Percentiles rank a stretch among this genome's conserved stretches.
These are phyloP conservation scores for Echiichthys vipera DNA, from an alignment of 2,797 vertebrate species.

Conservation along the genomic window DNA sequence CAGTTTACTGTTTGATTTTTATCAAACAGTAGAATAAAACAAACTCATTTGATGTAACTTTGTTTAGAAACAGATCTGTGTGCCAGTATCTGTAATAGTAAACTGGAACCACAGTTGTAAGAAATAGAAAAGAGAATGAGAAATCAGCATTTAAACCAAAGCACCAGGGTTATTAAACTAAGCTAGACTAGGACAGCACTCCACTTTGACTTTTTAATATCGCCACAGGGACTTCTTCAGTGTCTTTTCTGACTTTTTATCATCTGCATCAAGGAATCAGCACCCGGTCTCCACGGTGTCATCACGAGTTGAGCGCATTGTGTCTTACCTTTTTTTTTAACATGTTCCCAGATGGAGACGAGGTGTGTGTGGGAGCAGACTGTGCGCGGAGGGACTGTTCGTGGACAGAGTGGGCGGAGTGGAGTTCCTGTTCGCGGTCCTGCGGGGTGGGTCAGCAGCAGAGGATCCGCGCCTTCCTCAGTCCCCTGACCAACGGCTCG, in stretches of 20 bases:
- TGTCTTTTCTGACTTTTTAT: too few species aligned
- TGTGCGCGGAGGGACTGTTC: constrained; percentile 87
- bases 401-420: constrained; percentile 88
- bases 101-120: background rate
- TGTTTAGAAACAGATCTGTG: background rate
- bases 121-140: background rate
- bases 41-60: background rate
- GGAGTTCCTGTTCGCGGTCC: constrained; percentile 88
- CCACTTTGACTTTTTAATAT: too few species aligned
- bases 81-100: too few species aligned
- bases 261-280: too few species aligned
- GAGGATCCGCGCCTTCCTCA: constrained; percentile 86
- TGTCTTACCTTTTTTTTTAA: background rate
- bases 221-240: too few species aligned
- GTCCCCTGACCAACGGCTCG: constrained; percentile 78
- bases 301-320: too few species aligned
- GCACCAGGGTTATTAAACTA: background rate
- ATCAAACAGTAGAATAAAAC: background rate
- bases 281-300: too few species aligned
- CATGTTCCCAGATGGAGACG: constrained; percentile 63
- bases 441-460: constrained; percentile 91
- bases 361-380: constrained; percentile 70
- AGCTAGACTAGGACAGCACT: too few species aligned
- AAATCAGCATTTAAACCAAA: background rate
- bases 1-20: background rate